Evolutionary conservation across 2,113 vertebrate genomes (phyloP), one percentile per base, ranked within the genome.

Genomic region (Bungarus multicinctus): DNA sequence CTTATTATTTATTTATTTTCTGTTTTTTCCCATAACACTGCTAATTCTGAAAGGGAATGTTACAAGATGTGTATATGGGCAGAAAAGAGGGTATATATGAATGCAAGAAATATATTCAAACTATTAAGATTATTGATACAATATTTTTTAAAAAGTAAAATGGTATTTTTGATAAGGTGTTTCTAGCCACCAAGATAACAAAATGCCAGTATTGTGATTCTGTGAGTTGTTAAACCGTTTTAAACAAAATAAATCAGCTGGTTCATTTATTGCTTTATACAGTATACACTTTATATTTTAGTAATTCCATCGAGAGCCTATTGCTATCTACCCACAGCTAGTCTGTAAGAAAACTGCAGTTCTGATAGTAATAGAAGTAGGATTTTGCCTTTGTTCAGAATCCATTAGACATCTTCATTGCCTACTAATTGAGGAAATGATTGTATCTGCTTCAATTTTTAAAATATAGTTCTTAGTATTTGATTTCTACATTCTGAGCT

Each of bases 361-460:
- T 93, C 90, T 96, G 57, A 91, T 87, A 22, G 94, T 95, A 96
- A 94, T 94, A 94, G 10, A 86, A 60, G 11, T 53, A 91, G 47
- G 86, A 94, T 89, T 95, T 94, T 90, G 88, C 16, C 86, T 94
- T 89, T 88, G 10, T 87, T 95, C 94, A 87, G 74, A 93, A 93
- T 93, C 90, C 0, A 93, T 94, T 91, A 81, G 94, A 94, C 91
- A 57, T 12, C 3, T 86, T 90, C 91, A 10, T 92, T 94, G 92
- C 89, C 90, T 94, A 39, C 11, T 94, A 94, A 95, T 94, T 95
- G 92, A 96, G 89, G 92, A 96, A 94, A 95, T 93, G 0, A 92
- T 95, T 47, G 86, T 96, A 93, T 95, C 94, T 95, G 93, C 85
- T 96, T 95, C 93, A 96, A 93, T 90, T 91, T 55, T 94, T 94